These are phyloP conservation scores for Saguinus midas DNA, from an alignment of 2,113 vertebrate genomes.

Conservation along the genomic window DNA sequence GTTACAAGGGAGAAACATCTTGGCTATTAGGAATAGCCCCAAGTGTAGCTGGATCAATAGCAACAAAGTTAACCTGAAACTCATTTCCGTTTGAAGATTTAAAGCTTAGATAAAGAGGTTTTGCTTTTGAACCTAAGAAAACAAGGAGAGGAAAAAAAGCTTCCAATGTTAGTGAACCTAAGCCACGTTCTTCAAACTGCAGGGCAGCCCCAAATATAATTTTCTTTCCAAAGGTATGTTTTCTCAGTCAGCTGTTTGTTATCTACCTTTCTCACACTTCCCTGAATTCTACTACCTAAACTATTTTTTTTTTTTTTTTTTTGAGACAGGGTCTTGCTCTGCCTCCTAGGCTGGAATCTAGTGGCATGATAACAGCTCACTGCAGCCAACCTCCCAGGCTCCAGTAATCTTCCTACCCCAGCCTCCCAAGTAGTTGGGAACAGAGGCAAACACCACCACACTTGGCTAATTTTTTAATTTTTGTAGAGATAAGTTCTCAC, in stretches of 20 bases:
- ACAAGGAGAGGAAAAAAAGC: rapidly evolving
- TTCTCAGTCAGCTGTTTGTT: neutral
- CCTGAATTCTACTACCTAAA: too few relatives aligned
- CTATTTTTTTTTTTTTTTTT: neutral
- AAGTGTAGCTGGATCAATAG: slow-evolving; percentile 42
- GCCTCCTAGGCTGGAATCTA: too few relatives aligned
- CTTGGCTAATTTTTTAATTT: too few relatives aligned
- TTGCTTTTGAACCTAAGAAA: neutral
- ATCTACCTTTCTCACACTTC: neutral
- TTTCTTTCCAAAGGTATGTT: neutral
- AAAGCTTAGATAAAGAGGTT: neutral
- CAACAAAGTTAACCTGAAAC: neutral
- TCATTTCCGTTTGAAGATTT: slow-evolving; percentile 2
- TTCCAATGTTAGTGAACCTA: rapidly evolving
- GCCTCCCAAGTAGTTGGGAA: too few relatives aligned
- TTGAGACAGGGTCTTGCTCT: neutral
- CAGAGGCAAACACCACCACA: too few relatives aligned
- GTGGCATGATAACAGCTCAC: too few relatives aligned
- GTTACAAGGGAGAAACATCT: neutral
- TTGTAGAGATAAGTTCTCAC: too few relatives aligned
- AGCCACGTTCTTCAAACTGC: rapidly evolving
- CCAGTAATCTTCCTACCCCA: too few relatives aligned
- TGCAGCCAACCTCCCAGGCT: too few relatives aligned
- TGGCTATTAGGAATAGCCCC: neutral
- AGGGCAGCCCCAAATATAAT: neutral